phyloP scores from a whole-genome alignment of 1,140 invertebrate species.

The Sycophila sp. region DNA sequence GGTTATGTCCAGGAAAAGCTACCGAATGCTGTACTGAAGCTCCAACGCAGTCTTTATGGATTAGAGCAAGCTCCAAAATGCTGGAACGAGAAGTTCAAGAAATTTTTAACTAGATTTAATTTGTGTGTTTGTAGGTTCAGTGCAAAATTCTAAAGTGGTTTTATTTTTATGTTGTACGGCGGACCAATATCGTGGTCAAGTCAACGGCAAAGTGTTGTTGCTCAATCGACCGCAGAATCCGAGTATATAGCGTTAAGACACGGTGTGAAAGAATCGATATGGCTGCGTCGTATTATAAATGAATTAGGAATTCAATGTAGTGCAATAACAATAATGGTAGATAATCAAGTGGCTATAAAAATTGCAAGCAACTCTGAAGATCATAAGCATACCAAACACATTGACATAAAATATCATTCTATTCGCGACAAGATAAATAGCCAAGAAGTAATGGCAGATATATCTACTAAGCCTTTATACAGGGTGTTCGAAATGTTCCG shows the following conservation, averaged over 20 bases:
- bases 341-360: conserved; percentile 49
- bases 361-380: conserved; percentile 54
- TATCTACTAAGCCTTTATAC: conserved; percentile 41
- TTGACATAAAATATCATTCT: conserved; percentile 54
- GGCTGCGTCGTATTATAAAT: conserved; percentile 46
- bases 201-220: conserved; percentile 24
- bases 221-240: conserved; percentile 37
- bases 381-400: conserved; percentile 57
- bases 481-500: too few relatives aligned
- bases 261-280: conserved; percentile 48
- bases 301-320: not conserved
- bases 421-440: conserved; percentile 44
- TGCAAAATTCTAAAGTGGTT: conserved; percentile 35
- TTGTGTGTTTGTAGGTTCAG: conserved; percentile 46
- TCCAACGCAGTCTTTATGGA: conserved; percentile 29
- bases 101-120: conserved; percentile 42
- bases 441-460: conserved; percentile 47
- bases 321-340: not conserved
- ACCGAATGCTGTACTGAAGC: not conserved
- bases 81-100: conserved; percentile 47
- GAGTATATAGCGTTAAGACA: conserved; percentile 36
- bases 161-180: not conserved
- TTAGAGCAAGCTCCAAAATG: conserved; percentile 39
- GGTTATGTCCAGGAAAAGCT: conserved; percentile 28
- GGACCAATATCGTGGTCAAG: conserved; percentile 26